Evolutionary conservation across 2,888 invertebrate genomes (phyloP).

Genomic region (Liposcelis brunnea): DNA sequence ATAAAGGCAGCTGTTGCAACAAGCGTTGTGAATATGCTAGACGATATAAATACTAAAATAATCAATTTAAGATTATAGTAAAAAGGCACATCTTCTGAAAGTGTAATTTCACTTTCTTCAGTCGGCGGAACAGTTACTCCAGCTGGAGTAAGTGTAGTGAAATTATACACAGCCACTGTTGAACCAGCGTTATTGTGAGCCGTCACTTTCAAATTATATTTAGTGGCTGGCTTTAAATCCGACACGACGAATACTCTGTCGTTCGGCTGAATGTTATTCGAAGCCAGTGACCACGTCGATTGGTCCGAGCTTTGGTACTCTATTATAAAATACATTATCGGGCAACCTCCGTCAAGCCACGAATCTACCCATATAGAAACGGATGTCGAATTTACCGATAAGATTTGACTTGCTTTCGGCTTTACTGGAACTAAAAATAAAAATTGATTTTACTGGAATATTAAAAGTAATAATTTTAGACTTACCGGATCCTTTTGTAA

Average conservation of each 20-base stretch:
- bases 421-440: slow-evolving; percentile 47
- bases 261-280: slow-evolving; percentile 63
- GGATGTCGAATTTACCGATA: slow-evolving; percentile 70
- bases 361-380: slow-evolving; percentile 73
- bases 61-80: slow-evolving; percentile 45
- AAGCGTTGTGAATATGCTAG: slow-evolving; percentile 45
- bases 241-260: slow-evolving; percentile 66
- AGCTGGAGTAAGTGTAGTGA: slow-evolving; percentile 59
- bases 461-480: too few relatives aligned
- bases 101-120: slow-evolving; percentile 45
- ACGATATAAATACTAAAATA: slow-evolving; percentile 44
- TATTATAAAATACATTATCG: slow-evolving; percentile 68
- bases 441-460: slow-evolving; percentile 2
- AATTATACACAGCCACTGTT: slow-evolving; percentile 65
- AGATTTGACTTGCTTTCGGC: slow-evolving; percentile 61
- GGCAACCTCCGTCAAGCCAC: slow-evolving; percentile 81
- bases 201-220: slow-evolving; percentile 31
- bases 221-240: slow-evolving; percentile 50
- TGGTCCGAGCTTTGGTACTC: slow-evolving; percentile 61
- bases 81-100: slow-evolving; percentile 44
- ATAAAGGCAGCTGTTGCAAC: slow-evolving; percentile 53
- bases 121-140: slow-evolving; percentile 46
- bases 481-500: slow-evolving; percentile 60
- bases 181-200: slow-evolving; percentile 80
- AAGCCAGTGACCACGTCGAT: slow-evolving; percentile 58